These are phyloP conservation scores for Pristionchus exspectatus DNA, from an alignment of 2,888 invertebrate genomes.

Conservation along the genomic window DNA sequence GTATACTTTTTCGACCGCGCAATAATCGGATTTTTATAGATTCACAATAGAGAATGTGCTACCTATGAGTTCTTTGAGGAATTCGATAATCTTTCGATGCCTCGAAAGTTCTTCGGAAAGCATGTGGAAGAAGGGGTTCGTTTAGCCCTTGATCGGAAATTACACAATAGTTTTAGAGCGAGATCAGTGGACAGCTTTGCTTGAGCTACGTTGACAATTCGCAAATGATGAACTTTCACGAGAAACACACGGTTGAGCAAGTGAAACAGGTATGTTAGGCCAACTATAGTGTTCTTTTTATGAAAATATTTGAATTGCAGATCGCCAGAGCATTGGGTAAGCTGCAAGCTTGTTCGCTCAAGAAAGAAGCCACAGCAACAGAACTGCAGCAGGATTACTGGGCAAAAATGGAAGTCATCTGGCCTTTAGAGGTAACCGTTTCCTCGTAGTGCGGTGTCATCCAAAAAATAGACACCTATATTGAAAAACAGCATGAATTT, in stretches of 20 bases:
- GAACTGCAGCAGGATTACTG: background rate
- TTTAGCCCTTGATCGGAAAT: background rate
- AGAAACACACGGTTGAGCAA: background rate
- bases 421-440: background rate
- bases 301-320: background rate
- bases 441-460: too few species aligned
- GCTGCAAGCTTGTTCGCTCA: background rate
- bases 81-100: background rate
- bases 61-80: conserved; percentile 10
- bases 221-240: conserved; percentile 6
- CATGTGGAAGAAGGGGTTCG: background rate
- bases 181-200: background rate
- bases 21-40: background rate
- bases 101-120: background rate
- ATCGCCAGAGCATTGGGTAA: background rate
- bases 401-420: background rate
- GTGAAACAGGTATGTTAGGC: background rate
- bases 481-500: too few species aligned
- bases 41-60: background rate
- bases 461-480: too few species aligned
- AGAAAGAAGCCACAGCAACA: background rate
- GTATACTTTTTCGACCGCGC: background rate
- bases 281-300: background rate
- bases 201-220: background rate
- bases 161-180: background rate